Evolutionary conservation across 2,797 vertebrate species (phyloP).

Genomic region (Morelia viridis): DNA sequence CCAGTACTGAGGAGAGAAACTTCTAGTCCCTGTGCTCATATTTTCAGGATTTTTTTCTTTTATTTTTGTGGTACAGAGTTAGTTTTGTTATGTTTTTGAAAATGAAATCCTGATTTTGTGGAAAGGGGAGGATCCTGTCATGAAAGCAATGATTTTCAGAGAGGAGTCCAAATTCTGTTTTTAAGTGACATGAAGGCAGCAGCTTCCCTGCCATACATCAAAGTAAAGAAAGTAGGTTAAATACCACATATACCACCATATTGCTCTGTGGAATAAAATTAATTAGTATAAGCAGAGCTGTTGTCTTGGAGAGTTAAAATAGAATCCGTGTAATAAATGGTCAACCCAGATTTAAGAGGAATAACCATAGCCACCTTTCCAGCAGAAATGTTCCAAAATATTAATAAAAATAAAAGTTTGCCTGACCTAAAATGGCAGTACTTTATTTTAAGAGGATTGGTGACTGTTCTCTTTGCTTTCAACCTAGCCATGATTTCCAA

Average conservation of each 20-base stretch:
- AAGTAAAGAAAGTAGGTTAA: background rate
- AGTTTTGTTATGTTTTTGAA: no score
- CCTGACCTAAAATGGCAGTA: background rate
- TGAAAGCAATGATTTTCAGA: slow-evolving; percentile 38
- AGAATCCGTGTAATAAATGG: background rate
- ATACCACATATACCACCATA: background rate
- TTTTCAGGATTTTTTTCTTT: background rate
- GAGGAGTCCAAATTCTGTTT: background rate
- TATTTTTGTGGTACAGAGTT: no score
- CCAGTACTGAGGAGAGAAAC: slow-evolving; percentile 19
- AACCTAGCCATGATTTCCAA: background rate
- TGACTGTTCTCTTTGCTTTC: background rate
- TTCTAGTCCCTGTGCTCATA: slow-evolving; percentile 19
- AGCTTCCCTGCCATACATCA: background rate
- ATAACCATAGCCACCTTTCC: slow-evolving; percentile 14
- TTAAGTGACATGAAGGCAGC: background rate
- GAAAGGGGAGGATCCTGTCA: background rate
- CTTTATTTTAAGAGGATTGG: background rate
- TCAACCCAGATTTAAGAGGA: slow-evolving; percentile 46
- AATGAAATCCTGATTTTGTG: background rate
- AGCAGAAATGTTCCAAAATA: background rate
- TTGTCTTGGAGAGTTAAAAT: slow-evolving; percentile 30
- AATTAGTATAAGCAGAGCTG: background rate
- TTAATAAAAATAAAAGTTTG: background rate
- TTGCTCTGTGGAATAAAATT: background rate